Conservation (phyloP, 64 coral and sea anemone species). For the Platygyra sinensis region DNA sequence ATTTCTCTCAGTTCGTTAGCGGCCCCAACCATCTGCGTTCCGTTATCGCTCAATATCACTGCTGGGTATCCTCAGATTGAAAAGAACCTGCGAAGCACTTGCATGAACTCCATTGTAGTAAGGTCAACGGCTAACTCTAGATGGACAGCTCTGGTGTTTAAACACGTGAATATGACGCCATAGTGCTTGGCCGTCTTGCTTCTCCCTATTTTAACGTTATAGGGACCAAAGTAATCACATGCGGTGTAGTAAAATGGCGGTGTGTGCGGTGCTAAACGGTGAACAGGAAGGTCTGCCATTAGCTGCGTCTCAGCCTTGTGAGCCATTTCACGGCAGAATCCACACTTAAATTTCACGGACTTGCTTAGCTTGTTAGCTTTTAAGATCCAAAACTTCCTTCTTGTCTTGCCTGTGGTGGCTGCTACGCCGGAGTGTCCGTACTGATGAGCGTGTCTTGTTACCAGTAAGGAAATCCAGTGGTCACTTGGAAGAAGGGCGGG, state of each 20-base stretch:
- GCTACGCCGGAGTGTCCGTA: background rate
- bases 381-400: slow-evolving; percentile 18
- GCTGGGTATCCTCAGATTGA: slow-evolving; percentile 23
- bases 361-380: slow-evolving; percentile 26
- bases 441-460: slow-evolving; percentile 2
- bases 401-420: background rate
- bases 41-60: slow-evolving; percentile 29
- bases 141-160: slow-evolving; percentile 30
- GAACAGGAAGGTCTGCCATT: slow-evolving; percentile 2
- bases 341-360: background rate
- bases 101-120: slow-evolving; percentile 17
- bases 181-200: slow-evolving; percentile 29
- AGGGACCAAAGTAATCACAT: slow-evolving; percentile 24
- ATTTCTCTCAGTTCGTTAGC: background rate
- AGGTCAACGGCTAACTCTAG: slow-evolving; percentile 25
- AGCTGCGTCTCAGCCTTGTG: slow-evolving; percentile 18
- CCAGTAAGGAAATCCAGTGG: slow-evolving; percentile 7
- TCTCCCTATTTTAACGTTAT: background rate
- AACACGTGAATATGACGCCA: slow-evolving; percentile 19
- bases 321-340: background rate
- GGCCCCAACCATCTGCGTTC: slow-evolving; percentile 21
- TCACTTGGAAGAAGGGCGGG: background rate
- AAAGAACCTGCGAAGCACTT: slow-evolving; percentile 32
- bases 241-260: slow-evolving; percentile 30
- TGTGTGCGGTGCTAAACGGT: slow-evolving; percentile 26